These are phyloP conservation scores for Acrossocheilus wenchowensis DNA, from an alignment of 2,797 vertebrate genomes.

Conservation along the genomic window DNA sequence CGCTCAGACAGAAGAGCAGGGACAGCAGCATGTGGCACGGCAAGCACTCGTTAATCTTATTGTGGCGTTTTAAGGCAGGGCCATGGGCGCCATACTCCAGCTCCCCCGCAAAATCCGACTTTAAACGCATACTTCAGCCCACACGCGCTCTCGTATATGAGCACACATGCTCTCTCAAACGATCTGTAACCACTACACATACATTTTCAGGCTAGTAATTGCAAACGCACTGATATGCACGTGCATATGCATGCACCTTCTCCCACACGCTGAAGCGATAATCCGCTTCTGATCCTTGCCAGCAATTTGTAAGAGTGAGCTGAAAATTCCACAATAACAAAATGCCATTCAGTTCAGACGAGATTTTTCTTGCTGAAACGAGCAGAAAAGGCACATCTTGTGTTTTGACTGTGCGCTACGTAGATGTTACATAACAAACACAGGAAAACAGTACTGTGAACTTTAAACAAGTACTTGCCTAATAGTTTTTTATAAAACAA, in stretches of 20 bases:
- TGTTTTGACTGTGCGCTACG: neutral
- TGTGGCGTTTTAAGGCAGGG: slow-evolving; percentile 45
- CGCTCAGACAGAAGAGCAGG: slow-evolving; percentile 20
- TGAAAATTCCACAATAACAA: slow-evolving; percentile 49
- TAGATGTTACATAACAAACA: neutral
- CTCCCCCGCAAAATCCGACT: neutral
- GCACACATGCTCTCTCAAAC: slow-evolving; percentile 43
- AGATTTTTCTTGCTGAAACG: slow-evolving; percentile 39
- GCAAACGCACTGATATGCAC: slow-evolving; percentile 13
- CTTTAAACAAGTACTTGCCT: neutral
- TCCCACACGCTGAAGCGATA: slow-evolving; percentile 56
- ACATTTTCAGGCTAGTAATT: slow-evolving; percentile 5
- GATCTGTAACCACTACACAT: neutral
- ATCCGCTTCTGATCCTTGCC: slow-evolving; percentile 69
- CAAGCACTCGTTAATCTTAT: slow-evolving; percentile 61
- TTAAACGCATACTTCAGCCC: slow-evolving; percentile 27
- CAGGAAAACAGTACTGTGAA: neutral
- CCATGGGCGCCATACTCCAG: slow-evolving; percentile 22
- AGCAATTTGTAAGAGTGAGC: slow-evolving; percentile 66
- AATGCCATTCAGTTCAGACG: neutral
- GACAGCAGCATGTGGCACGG: slow-evolving; percentile 52
- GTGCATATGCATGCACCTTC: slow-evolving; percentile 8
- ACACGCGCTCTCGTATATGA: neutral
- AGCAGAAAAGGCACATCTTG: slow-evolving; percentile 33
- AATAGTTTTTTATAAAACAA: neutral